These are phyloP conservation scores for Sandelia bainsii DNA, from an alignment of 2,797 vertebrate species.

Conservation along the genomic window DNA sequence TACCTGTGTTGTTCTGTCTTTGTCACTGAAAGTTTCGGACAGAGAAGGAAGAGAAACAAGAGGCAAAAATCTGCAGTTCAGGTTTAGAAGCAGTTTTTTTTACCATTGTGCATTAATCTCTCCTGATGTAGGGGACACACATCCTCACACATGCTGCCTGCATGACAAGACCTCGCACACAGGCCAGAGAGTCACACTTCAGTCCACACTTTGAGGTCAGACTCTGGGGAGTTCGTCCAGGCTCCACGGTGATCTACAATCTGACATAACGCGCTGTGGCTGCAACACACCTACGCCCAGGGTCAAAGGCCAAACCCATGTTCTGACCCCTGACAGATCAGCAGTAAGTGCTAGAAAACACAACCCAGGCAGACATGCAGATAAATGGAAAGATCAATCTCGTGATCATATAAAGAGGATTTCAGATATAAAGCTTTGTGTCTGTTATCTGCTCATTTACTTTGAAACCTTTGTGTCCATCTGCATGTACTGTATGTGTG, in stretches of 20 bases:
- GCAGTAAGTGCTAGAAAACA: slow-evolving; percentile 3
- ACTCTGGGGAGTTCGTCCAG: slow-evolving; percentile 33
- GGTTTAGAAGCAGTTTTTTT: too few relatives aligned
- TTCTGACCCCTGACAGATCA: slow-evolving; percentile 15
- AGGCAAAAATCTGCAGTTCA: too few relatives aligned
- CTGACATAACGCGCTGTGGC: slow-evolving; percentile 14
- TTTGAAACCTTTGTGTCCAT: background rate
- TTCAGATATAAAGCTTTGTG: too few relatives aligned
- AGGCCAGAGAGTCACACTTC: background rate
- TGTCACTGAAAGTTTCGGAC: too few relatives aligned
- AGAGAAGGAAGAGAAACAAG: too few relatives aligned
- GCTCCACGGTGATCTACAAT: slow-evolving; percentile 26
- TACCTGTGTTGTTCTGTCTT: too few relatives aligned
- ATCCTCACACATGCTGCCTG: background rate
- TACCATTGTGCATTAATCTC: too few relatives aligned
- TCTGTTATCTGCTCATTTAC: too few relatives aligned
- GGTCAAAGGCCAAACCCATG: slow-evolving; percentile 36
- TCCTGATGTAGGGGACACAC: background rate
- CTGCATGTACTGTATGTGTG: background rate
- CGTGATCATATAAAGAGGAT: background rate
- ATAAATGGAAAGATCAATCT: background rate
- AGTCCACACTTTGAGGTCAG: slow-evolving; percentile 5
- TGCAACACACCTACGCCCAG: background rate
- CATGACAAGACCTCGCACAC: too few relatives aligned
- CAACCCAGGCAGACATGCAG: background rate